Base-by-base conservation (phyloP, 2,888 invertebrate genomes). In the Galeruca laticollis region DNA sequence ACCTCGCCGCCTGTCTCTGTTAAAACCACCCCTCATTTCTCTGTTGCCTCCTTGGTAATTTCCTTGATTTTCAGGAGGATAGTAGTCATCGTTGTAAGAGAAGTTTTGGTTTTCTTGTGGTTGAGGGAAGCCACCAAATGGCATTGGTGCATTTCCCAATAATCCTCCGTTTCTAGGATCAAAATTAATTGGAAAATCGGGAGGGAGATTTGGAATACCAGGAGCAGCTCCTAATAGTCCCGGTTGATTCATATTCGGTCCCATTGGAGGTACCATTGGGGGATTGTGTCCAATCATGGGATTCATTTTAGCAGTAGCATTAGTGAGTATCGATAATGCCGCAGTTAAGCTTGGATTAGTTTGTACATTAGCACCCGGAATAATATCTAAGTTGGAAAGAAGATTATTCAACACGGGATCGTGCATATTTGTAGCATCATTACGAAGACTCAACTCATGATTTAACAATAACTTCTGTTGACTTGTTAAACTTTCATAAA, bases 381-480 rank as follows among this genome's bases (percentile, higher is more conserved):
- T 76, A 49, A 85, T 71, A 15, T 90, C 90, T 73, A 92, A 85
- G 82, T 90, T 90, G 3, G 88, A 86, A 72, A 92, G 87, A 77
- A 92, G 89, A 77, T 87, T 89, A 78, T 89, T 90, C 73, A 91
- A 89, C 75, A 87, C 88, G 77, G 88, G 89, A 64, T 82, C 82
- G 81, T 91, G 90, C 21, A 90, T 84, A 15, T 76, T 75, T 5
- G 65, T 89, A 8, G 90, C 89, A 64, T 85, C 84, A 33, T 75
- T 76, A 11, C 91, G 87, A 31, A 89, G 86, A 1, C 90, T 89
- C 78, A 93, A 82, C 81, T 92, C 88, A 79, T 92, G 91, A 80
- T 92, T 92, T 0, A 92, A 89, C 84, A 90, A 88, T 76, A 92
- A 88, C 84, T 92, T 93, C 81, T 91, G 90, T 74, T 91, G 92